Percentiles rank a stretch among this genome's conserved stretches.
phyloP scores from a whole-genome alignment of 53 echinoderm and acorn worm genomes.

The Henricia sp. region DNA sequence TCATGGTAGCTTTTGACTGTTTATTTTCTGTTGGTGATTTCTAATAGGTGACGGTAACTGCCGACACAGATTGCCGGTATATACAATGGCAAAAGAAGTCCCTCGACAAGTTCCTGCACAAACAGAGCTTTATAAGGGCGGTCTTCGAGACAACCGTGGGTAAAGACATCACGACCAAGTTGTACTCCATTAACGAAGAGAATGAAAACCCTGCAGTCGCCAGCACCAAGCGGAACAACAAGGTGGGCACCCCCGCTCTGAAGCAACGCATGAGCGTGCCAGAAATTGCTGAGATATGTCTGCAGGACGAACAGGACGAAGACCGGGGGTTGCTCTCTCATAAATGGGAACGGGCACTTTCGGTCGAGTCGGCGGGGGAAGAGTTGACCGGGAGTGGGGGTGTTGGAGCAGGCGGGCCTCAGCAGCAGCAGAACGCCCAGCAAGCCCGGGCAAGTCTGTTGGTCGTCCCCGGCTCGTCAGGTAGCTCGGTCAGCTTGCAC shows the following conservation, averaged over 20 bases:
- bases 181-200: slow-evolving; percentile 85
- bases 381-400: slow-evolving; percentile 1
- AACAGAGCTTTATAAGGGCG: slow-evolving; percentile 78
- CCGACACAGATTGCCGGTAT: slow-evolving; percentile 90
- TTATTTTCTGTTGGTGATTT: too few species aligned
- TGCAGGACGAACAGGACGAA: slow-evolving; percentile 58
- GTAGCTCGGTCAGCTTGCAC: slow-evolving; percentile 67
- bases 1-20: too few species aligned
- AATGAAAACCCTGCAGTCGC: slow-evolving; percentile 7
- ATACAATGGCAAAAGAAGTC: slow-evolving; percentile 84
- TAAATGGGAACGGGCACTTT: slow-evolving; percentile 90
- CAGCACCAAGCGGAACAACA: background rate
- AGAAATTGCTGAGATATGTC: slow-evolving; percentile 53
- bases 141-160: slow-evolving; percentile 90
- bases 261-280: slow-evolving; percentile 36
- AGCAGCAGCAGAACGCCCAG: slow-evolving; percentile 27
- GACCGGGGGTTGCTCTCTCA: slow-evolving; percentile 75
- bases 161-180: slow-evolving; percentile 90
- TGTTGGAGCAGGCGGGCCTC: slow-evolving; percentile 24
- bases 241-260: background rate
- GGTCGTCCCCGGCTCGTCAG: slow-evolving; percentile 65
- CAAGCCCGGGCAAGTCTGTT: slow-evolving; percentile 42
- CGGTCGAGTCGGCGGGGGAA: background rate
- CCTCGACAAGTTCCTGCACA: slow-evolving; percentile 81
- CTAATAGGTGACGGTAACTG: slow-evolving; percentile 86